Evolutionary conservation across 2,888 invertebrate species (phyloP).

Genomic region (Ectemnius lituratus): DNA sequence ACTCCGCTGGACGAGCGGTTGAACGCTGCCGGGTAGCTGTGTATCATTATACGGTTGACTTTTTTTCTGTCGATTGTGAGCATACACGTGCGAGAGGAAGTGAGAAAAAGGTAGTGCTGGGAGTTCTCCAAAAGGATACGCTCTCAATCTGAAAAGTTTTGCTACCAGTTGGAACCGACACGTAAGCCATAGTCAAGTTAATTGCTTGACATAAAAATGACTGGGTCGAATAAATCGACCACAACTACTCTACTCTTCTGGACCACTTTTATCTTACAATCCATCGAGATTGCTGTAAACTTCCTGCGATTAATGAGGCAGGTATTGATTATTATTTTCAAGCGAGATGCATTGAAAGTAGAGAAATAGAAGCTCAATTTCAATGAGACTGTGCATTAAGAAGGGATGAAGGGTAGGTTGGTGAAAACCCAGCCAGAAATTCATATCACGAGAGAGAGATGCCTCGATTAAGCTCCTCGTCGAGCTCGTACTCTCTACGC

Average conservation of each 20-base stretch:
- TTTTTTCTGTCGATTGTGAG: not conserved
- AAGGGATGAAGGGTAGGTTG: too few species aligned
- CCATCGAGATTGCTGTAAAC: too few species aligned
- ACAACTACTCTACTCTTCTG: too few species aligned
- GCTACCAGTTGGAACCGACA: not conserved
- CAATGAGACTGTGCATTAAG: too few species aligned
- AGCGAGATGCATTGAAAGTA: too few species aligned
- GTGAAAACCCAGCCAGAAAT: not conserved
- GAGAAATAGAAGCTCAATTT: too few species aligned
- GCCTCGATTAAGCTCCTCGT: not conserved
- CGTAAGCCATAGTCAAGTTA: not conserved
- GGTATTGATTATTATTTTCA: too few species aligned
- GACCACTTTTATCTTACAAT: too few species aligned
- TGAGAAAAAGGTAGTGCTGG: not conserved
- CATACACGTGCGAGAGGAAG: not conserved
- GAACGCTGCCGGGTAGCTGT: not conserved
- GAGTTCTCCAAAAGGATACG: not conserved
- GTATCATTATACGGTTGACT: constrained; percentile 3
- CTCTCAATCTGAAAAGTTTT: constrained; percentile 1
- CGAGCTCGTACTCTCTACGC: constrained; percentile 1
- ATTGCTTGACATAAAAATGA: constrained; percentile 1
- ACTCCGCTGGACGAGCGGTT: not conserved
- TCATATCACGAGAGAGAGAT: not conserved
- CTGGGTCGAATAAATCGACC: too few species aligned
- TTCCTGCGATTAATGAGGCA: too few species aligned